Percentiles rank a stretch among this genome's conserved stretches.
Conservation (phyloP, 1,140 invertebrate genomes). For the Probaryconus sp. region DNA sequence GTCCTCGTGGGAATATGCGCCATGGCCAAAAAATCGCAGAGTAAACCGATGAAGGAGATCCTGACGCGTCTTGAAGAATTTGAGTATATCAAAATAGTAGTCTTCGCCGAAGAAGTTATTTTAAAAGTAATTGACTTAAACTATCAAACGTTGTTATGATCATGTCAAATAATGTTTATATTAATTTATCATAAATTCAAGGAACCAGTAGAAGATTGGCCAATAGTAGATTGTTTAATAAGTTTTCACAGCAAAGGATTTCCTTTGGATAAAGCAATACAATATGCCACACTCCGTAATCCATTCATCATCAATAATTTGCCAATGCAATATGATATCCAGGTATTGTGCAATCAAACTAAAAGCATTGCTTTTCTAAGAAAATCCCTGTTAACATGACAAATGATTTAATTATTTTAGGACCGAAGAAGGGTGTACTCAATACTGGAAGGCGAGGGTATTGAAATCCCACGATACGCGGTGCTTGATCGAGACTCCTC, state of each 20-base stretch:
- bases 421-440: slow-evolving; percentile 96
- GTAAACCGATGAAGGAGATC: slow-evolving; percentile 99
- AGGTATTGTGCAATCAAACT: too few relatives aligned
- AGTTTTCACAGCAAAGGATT: slow-evolving; percentile 99
- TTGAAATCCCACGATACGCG: slow-evolving; percentile 98
- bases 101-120: slow-evolving; percentile 96
- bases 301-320: slow-evolving; percentile 99
- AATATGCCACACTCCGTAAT: slow-evolving; percentile 94
- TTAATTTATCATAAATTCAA: slow-evolving; percentile 72
- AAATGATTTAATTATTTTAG: slow-evolving; percentile 73
- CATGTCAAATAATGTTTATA: neutral
- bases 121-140: slow-evolving; percentile 84
- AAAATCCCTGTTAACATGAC: too few relatives aligned
- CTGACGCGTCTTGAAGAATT: slow-evolving; percentile 96
- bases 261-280: slow-evolving; percentile 98
- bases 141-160: slow-evolving; percentile 3
- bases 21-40: slow-evolving; percentile 99
- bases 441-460: slow-evolving; percentile 95
- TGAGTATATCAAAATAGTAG: slow-evolving; percentile 95
- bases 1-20: slow-evolving; percentile 98
- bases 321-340: slow-evolving; percentile 98
- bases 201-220: slow-evolving; percentile 98
- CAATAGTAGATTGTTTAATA: slow-evolving; percentile 97
- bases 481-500: slow-evolving; percentile 96
- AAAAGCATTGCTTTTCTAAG: too few relatives aligned